Evolutionary conservation across 2,113 vertebrate species (phyloP).

Genomic region (Sphyrna mokarran): DNA sequence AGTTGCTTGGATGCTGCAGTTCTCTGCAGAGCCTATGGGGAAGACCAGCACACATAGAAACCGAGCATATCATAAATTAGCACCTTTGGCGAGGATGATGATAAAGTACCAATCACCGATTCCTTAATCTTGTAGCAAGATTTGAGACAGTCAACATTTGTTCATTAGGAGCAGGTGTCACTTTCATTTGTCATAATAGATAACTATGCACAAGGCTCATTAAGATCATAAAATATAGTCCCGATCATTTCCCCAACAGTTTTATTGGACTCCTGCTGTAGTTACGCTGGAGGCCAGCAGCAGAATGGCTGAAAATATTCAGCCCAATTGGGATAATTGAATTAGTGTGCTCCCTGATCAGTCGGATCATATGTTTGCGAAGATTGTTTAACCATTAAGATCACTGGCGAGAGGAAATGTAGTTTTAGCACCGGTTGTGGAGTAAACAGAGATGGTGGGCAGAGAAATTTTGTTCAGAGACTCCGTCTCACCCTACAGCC

Average conservation of each 20-base stretch:
- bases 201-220: neutral
- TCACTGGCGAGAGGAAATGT: neutral
- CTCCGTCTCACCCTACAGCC: neutral
- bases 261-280: neutral
- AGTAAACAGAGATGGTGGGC: neutral
- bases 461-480: neutral
- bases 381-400: neutral
- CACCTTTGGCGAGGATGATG: neutral
- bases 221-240: neutral
- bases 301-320: neutral
- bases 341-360: neutral
- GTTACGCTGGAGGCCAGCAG: neutral
- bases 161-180: neutral
- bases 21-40: neutral
- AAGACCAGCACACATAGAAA: neutral
- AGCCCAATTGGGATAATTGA: neutral
- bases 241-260: neutral
- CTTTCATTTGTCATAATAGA: neutral
- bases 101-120: neutral
- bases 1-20: neutral
- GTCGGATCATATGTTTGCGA: neutral
- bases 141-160: neutral
- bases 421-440: neutral
- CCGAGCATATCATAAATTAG: neutral
- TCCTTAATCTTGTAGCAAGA: neutral